phyloP scores from a whole-genome alignment of 2,888 invertebrate genomes.

The Xanthorhoe designata region DNA sequence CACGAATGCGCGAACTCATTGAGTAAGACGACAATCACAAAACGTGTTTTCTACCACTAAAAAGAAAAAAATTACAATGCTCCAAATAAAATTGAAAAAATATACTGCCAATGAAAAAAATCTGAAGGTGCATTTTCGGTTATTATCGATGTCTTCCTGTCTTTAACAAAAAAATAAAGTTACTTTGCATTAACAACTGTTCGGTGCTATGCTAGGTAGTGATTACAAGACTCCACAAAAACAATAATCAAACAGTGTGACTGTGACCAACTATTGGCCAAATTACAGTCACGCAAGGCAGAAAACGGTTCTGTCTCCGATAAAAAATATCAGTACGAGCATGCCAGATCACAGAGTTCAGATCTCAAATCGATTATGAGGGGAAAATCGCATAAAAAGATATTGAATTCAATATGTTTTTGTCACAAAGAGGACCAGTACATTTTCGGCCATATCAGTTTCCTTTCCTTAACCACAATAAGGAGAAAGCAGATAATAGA shows the following conservation, averaged over 20 bases:
- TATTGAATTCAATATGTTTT: constrained; percentile 3
- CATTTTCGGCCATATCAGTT: not conserved
- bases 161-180: constrained; percentile 2
- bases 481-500: not conserved
- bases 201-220: not conserved
- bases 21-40: not conserved
- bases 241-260: constrained; percentile 29
- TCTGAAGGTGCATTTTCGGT: not conserved
- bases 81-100: no score
- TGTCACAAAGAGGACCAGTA: not conserved
- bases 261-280: constrained; percentile 31
- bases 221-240: constrained; percentile 19
- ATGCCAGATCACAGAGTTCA: constrained; percentile 16
- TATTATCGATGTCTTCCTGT: not conserved
- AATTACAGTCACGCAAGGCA: constrained; percentile 37
- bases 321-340: constrained; percentile 28
- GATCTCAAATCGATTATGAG: constrained; percentile 11
- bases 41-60: not conserved
- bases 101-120: not conserved
- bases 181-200: not conserved
- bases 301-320: constrained; percentile 25
- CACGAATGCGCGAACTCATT: not conserved
- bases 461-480: not conserved
- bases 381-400: not conserved
- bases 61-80: no score